Percentiles rank a stretch among this genome's conserved stretches.
phyloP scores from a whole-genome alignment of 2,113 vertebrate genomes.

The Neodon shergylaensis region DNA sequence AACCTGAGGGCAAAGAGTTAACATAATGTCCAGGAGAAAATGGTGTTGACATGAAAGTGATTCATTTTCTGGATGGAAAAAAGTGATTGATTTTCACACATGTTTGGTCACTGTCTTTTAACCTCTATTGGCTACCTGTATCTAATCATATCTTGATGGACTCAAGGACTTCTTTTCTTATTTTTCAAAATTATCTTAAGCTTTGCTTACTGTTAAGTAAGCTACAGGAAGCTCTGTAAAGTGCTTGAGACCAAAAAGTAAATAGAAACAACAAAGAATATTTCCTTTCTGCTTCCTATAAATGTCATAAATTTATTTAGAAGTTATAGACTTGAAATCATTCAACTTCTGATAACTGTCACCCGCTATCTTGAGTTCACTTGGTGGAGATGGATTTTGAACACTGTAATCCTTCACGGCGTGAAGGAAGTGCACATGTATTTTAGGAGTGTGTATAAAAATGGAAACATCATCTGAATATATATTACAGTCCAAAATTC shows the following conservation, averaged over 20 bases:
- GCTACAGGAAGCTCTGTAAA: neutral
- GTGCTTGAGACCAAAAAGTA: neutral
- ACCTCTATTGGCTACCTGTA: neutral
- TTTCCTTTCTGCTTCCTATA: constrained; percentile 45
- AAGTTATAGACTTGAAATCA: constrained; percentile 22
- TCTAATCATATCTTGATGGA: neutral
- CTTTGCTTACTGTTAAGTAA: constrained; percentile 34
- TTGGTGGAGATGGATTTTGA: constrained; percentile 26
- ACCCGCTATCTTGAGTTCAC: neutral
- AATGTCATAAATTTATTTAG: constrained; percentile 41
- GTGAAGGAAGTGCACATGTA: neutral
- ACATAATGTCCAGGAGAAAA: neutral
- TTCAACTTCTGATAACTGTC: constrained; percentile 37
- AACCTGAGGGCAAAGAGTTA: neutral
- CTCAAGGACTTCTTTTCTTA: neutral
- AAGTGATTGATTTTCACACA: neutral
- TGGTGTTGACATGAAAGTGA: fast-evolving
- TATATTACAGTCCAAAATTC: neutral
- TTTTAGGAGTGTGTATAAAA: constrained; percentile 51
- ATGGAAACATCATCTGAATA: neutral
- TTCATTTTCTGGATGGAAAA: neutral
- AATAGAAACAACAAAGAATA: neutral
- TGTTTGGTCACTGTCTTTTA: neutral
- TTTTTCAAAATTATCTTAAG: neutral
- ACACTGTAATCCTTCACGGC: neutral